Evolutionary conservation across 2,113 vertebrate species (phyloP), one percentile per base, ranked within the genome.

Genomic region (Xyliphius kryptos): DNA sequence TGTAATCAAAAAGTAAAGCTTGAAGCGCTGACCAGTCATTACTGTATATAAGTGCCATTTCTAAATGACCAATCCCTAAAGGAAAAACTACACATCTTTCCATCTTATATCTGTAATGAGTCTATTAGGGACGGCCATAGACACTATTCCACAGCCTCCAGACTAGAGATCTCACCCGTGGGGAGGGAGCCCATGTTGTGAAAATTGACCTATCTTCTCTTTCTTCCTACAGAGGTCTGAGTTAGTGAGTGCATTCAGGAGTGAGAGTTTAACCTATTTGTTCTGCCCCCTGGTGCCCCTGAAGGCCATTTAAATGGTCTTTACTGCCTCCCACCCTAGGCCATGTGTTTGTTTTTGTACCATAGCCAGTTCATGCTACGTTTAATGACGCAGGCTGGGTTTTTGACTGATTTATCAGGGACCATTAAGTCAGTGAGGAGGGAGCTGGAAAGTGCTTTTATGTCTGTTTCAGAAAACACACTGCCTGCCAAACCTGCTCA

Each of bases 341-440:
- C 61, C 41, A 44, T 38, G 13, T 67, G 71, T 74, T 76, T 76
- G 69, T 74, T 76, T 76, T 78, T 67, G 48, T 68, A 69, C 71
- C 54, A 41, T 66, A 68, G 55, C 12, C 50, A 47, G 60, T 67
- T 72, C 69, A 72, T 51, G 71, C 69, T 70, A 74, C 59, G 61
- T 76, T 76, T 78, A 72, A 72, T 78, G 74, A 74, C 58, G 74
- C 71, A 74, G 69, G 41, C 66, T 57, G 49, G 19, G 58, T 56
- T 69, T 78, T 63, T 67, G 66, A 76, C 56, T 69, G 71, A 76
- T 78, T 78, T 73, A 67, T 73, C 68, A 67, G 67, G 66, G 66
- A 58, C 68, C 61, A 65, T 75, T 75, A 71, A 70, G 62, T 73
- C 74, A 51, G 59, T 3, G 52, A 66, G 65, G 67, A 71, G 66